Conservation (phyloP, 1,140 invertebrate species). For the Mactra quadrangularis region DNA sequence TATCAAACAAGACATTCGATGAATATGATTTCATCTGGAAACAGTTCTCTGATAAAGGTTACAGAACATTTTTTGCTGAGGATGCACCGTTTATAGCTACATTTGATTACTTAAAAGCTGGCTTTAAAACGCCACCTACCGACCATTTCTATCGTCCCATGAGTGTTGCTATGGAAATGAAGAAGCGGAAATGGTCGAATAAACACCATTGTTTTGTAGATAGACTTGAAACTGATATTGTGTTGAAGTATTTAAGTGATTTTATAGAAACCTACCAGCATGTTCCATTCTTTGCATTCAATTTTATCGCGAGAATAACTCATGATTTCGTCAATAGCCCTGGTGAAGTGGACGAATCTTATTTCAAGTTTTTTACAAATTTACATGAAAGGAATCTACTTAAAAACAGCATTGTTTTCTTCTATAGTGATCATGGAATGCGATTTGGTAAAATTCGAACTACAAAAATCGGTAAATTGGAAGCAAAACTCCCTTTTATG, state of each 20-base stretch:
- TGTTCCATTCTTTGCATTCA: slow-evolving; percentile 81
- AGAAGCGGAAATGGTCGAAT: slow-evolving; percentile 75
- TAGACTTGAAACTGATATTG: slow-evolving; percentile 78
- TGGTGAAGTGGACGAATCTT: slow-evolving; percentile 76
- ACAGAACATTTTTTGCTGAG: slow-evolving; percentile 84
- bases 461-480: slow-evolving; percentile 93
- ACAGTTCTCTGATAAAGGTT: slow-evolving; percentile 83
- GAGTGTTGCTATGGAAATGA: slow-evolving; percentile 78
- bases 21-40: slow-evolving; percentile 85
- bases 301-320: slow-evolving; percentile 81
- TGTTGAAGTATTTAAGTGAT: slow-evolving; percentile 77
- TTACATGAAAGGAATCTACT: slow-evolving; percentile 78
- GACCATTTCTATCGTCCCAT: slow-evolving; percentile 84
- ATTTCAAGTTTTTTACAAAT: slow-evolving; percentile 77
- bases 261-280: slow-evolving; percentile 73
- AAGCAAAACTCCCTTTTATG: slow-evolving; percentile 94
- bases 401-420: slow-evolving; percentile 88
- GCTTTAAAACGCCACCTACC: slow-evolving; percentile 83
- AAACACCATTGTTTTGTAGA: slow-evolving; percentile 78
- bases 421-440: slow-evolving; percentile 97
- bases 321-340: slow-evolving; percentile 81
- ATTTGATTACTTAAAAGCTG: slow-evolving; percentile 84
- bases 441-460: slow-evolving; percentile 91
- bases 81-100: slow-evolving; percentile 84
- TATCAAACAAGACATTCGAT: slow-evolving; percentile 81